Evolutionary conservation across 2,113 vertebrate species (phyloP), one percentile per base, ranked within the genome.

Genomic region (Bucco capensis): DNA sequence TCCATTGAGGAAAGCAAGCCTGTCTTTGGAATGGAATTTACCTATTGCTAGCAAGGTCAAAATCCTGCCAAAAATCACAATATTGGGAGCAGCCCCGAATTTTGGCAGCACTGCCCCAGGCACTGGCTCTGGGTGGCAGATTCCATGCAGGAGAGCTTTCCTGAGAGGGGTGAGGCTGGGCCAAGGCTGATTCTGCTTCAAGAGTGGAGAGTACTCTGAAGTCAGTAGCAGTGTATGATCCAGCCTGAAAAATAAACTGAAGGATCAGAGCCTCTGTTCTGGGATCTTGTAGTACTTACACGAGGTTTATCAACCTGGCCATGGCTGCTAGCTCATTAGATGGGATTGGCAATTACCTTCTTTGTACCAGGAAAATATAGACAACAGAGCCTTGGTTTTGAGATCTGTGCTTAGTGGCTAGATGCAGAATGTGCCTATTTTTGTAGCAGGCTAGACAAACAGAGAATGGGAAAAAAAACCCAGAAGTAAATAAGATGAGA

Each of bases 321-420:
- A 6, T 1, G 4, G 49, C 35, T 0, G 0, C 56, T 33, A 33
- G 23, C n/a, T 35, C 2, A 0, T 51, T 19, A 42, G 35, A 30
- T 1, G 0, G 54, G 50, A 30, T 1, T 28, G 46, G 17, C 10
- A 79, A 19, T 19, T 14, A 10, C 44, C 27, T 81, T 24, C 61
- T 42, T 13, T 3, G 12, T 8, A 24, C 38, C 61, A 75, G 44
- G 38, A 10, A 8, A 56, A 56, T 2, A 37, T 0, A 1, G 53
- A 27, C 71, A 86, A 24, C 11, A 6, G 4, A 35, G 22, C 0
- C 0, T 35, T 69, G n/a, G 2, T 10, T 78, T 44, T 74, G 70
- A 65, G 83, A 67, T 11, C 61, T 40, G 9, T 38, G 30, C 47
- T 31, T 31, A 8, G 22, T 12, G 40, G 14, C 22, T 54, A 23